These are phyloP conservation scores for Pangasius mekongensis DNA, from an alignment of 2,797 vertebrate species.

Conservation along the genomic window DNA sequence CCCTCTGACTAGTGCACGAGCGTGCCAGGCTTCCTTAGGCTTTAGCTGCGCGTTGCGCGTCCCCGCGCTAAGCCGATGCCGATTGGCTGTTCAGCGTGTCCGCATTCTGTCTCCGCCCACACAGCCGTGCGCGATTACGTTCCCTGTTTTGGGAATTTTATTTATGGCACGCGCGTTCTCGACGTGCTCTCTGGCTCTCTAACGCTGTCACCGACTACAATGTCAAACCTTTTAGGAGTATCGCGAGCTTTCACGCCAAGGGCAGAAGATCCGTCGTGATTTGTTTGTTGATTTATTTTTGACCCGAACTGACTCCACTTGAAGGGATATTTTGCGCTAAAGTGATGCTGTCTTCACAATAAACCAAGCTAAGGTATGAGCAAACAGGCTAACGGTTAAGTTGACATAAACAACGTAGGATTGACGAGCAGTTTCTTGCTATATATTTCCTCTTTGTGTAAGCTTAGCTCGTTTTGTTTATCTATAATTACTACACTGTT, in stretches of 20 bases:
- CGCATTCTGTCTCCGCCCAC: conserved; percentile 35
- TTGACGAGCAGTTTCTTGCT: not conserved
- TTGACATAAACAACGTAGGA: not conserved
- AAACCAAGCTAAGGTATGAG: conserved; percentile 22
- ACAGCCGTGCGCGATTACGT: conserved; percentile 57
- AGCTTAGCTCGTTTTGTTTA: not conserved
- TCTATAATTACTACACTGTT: too few relatives aligned
- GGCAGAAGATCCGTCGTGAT: conserved; percentile 58
- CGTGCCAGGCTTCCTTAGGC: not conserved
- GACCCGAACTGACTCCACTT: not conserved
- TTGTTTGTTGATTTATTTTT: conserved; percentile 46
- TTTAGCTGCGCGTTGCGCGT: not conserved
- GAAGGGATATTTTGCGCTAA: conserved; percentile 3
- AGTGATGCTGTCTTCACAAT: conserved; percentile 17
- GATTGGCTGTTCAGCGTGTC: conserved; percentile 43
- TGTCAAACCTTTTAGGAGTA: conserved; percentile 65
- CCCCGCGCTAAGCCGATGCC: not conserved
- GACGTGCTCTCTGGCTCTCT: conserved; percentile 52
- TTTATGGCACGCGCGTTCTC: conserved; percentile 65
- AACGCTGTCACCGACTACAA: conserved; percentile 66
- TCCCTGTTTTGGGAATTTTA: conserved; percentile 60
- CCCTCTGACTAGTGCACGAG: too few relatives aligned
- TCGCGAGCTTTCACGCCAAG: conserved; percentile 62
- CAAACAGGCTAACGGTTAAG: not conserved
- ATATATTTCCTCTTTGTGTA: too few relatives aligned